These are phyloP conservation scores for Zaprionus africanus DNA, from an alignment of 1,140 invertebrate species.

Conservation along the genomic window DNA sequence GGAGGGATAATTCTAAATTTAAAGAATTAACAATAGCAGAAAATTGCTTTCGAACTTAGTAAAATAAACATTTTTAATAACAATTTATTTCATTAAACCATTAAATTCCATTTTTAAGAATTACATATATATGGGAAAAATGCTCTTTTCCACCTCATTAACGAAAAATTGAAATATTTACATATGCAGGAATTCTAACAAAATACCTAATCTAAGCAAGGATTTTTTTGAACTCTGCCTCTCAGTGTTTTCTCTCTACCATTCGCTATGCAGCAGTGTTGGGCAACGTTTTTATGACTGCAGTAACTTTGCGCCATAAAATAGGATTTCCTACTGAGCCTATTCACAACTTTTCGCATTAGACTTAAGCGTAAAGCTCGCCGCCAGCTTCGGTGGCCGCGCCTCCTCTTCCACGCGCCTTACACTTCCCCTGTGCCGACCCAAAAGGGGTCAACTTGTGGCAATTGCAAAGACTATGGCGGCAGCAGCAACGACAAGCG, in stretches of 20 bases:
- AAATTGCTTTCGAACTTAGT: too few species aligned
- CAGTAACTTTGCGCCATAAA: constrained; percentile 82
- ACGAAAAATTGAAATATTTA: constrained; percentile 30
- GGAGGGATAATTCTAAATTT: too few species aligned
- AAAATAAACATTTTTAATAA: too few species aligned
- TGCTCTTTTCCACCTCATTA: constrained; percentile 4
- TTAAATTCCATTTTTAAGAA: not conserved
- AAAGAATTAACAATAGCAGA: too few species aligned
- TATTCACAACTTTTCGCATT: constrained; percentile 83
- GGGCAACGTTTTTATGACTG: constrained; percentile 78
- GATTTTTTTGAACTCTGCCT: not conserved
- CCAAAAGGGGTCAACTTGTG: constrained; percentile 43
- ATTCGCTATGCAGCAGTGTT: constrained; percentile 26
- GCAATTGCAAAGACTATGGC: constrained; percentile 45
- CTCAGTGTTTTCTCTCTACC: not conserved
- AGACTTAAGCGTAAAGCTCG: constrained; percentile 80
- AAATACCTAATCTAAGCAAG: constrained; percentile 36
- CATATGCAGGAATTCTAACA: constrained; percentile 18
- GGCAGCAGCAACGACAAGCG: constrained; percentile 51
- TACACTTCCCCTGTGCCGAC: not conserved
- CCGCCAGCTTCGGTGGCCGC: constrained; percentile 47
- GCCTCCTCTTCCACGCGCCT: not conserved
- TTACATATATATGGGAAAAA: not conserved
- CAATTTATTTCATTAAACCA: not conserved
- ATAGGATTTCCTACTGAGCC: constrained; percentile 83